Evolutionary conservation across 2,888 invertebrate species (phyloP).

Genomic region (Caenorhabditis auriculariae): DNA sequence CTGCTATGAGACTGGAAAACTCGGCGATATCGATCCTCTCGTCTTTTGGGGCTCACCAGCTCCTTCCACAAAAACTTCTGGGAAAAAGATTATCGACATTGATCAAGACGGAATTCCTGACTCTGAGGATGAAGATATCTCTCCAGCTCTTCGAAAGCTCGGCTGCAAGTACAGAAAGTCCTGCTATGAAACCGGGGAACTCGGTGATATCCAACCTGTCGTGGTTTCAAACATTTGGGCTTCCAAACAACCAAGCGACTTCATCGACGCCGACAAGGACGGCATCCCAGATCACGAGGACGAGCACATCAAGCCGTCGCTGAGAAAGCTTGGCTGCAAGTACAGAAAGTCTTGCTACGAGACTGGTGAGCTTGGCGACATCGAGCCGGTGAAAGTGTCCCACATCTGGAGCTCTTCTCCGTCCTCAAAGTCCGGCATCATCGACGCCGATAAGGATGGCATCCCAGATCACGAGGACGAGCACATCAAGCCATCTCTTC

Average conservation of each 20-base stretch:
- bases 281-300: slow-evolving; percentile 35
- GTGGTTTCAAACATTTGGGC: slow-evolving; percentile 41
- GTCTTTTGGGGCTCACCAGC: slow-evolving; percentile 14
- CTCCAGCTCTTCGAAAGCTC: slow-evolving; percentile 14
- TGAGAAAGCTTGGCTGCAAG: slow-evolving; percentile 48
- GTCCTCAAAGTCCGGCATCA: no score
- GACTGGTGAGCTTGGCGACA: slow-evolving; percentile 48
- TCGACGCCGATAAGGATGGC: slow-evolving; percentile 30
- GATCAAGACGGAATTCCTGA: slow-evolving; percentile 33
- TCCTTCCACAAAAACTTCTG: no score
- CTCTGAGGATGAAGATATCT: slow-evolving; percentile 13
- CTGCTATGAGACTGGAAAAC: slow-evolving; percentile 47
- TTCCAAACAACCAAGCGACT: slow-evolving; percentile 62
- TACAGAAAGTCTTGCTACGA: slow-evolving; percentile 59
- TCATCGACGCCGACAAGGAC: slow-evolving; percentile 32
- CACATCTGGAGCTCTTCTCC: slow-evolving; percentile 23
- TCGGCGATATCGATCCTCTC: slow-evolving; percentile 24
- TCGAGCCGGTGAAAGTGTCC: slow-evolving; percentile 19
- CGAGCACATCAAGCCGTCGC: slow-evolving; percentile 26
- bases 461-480: slow-evolving; percentile 26
- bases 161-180: slow-evolving; percentile 56
- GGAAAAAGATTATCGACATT: no score
- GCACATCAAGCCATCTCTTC: slow-evolving; percentile 18
- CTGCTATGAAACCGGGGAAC: slow-evolving; percentile 50
- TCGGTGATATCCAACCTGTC: slow-evolving; percentile 39